A percentile compares a stretch with the other conserved stretches of the same genome.
phyloP scores from a whole-genome alignment of 2,113 vertebrate genomes.

The Tamias sibiricus region DNA sequence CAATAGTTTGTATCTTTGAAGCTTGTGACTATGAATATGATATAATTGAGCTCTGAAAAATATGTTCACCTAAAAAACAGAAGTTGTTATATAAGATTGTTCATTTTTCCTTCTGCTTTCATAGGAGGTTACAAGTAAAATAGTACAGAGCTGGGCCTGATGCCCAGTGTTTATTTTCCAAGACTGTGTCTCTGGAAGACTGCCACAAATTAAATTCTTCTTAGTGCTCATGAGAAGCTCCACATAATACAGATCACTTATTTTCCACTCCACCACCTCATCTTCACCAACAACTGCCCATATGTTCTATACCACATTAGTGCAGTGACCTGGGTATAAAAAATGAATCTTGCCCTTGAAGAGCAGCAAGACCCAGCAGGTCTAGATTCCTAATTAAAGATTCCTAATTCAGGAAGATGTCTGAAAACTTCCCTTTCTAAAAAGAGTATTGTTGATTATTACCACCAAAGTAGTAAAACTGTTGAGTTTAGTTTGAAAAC shows the following conservation, averaged over 20 bases:
- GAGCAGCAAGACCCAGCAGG: neutral
- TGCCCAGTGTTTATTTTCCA: constrained; percentile 70
- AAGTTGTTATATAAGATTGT: constrained; percentile 48
- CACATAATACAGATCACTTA: constrained; percentile 8
- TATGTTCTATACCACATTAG: neutral
- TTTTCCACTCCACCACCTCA: neutral
- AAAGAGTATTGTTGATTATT: neutral
- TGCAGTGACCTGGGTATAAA: neutral
- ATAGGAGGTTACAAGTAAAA: constrained; percentile 27
- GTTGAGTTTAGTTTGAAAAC: neutral
- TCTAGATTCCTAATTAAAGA: neutral
- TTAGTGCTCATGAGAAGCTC: constrained; percentile 47
- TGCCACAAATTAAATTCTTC: constrained; percentile 68
- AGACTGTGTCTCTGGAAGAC: constrained; percentile 56
- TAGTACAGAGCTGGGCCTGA: constrained; percentile 17
- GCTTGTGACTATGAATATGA: neutral
- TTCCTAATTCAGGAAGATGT: neutral
- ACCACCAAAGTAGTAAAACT: neutral
- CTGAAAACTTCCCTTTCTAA: constrained; percentile 19
- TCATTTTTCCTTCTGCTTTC: constrained; percentile 60
- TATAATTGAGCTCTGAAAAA: constrained; percentile 54
- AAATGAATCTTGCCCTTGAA: neutral
- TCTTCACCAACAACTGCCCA: neutral
- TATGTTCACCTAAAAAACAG: constrained; percentile 34
- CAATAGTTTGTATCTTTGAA: neutral